Conservation (phyloP, 2,797 vertebrate genomes). For the Sebastes iracundus region DNA sequence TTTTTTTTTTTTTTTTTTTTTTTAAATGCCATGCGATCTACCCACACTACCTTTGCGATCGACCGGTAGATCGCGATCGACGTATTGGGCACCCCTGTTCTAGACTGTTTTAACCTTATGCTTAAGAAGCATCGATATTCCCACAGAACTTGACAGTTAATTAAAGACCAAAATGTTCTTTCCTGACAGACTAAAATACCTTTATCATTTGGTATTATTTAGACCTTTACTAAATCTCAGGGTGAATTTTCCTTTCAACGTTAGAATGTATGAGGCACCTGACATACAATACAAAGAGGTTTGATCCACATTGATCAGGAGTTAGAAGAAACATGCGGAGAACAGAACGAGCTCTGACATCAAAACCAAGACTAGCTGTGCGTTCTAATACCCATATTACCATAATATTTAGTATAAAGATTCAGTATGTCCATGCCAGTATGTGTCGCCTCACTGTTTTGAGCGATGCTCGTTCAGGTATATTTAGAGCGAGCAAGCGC, state of each 20-base stretch:
- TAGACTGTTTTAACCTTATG: not conserved
- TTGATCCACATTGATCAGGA: not conserved
- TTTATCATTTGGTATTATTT: not conserved
- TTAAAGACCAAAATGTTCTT: not conserved
- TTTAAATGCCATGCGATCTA: too few species aligned
- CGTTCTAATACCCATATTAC: too few species aligned
- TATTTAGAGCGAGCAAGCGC: too few species aligned
- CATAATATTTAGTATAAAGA: too few species aligned
- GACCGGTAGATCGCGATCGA: too few species aligned
- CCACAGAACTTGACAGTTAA: not conserved
- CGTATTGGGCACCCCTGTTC: too few species aligned
- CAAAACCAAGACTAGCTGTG: not conserved
- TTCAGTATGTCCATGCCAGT: too few species aligned
- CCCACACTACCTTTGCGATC: too few species aligned
- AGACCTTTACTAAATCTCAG: not conserved
- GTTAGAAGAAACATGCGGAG: not conserved
- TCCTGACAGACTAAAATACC: not conserved
- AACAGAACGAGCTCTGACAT: not conserved
- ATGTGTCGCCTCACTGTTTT: too few species aligned
- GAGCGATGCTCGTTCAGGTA: too few species aligned
- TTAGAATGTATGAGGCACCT: not conserved
- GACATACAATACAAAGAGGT: not conserved
- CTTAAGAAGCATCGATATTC: not conserved
- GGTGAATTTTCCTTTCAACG: not conserved
- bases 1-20: too few species aligned